Evolutionary conservation across 2,797 vertebrate species (phyloP).

Genomic region (Anniella stebbinsi): DNA sequence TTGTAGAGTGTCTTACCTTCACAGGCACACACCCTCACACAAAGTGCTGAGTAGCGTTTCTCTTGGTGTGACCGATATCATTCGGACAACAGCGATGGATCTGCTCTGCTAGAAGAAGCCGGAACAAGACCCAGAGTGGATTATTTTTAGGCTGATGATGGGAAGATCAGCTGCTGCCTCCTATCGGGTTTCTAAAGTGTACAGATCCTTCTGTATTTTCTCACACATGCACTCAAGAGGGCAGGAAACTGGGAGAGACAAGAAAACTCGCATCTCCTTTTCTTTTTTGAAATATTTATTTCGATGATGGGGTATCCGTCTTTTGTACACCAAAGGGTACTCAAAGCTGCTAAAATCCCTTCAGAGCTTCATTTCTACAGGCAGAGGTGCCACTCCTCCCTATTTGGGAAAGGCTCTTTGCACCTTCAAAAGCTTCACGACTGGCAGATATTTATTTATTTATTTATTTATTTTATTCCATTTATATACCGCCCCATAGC

Average conservation of each 20-base stretch:
- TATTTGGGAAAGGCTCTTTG: not conserved
- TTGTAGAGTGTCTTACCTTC: slow-evolving; percentile 61
- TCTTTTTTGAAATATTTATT: slow-evolving; percentile 13
- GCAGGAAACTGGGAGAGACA: slow-evolving; percentile 71
- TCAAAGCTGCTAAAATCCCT: not conserved
- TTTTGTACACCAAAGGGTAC: not conserved
- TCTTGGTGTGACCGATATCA: slow-evolving; percentile 66
- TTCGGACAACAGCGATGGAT: slow-evolving; percentile 70
- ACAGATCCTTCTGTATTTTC: slow-evolving; percentile 68
- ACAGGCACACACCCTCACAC: slow-evolving; percentile 47
- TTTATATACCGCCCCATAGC: no score
- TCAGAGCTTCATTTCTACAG: not conserved
- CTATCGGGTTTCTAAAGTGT: slow-evolving; percentile 82
- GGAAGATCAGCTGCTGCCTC: slow-evolving; percentile 84
- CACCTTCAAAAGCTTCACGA: not conserved
- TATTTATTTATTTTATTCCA: no score
- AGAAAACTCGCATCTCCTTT: slow-evolving; percentile 51
- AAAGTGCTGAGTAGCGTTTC: slow-evolving; percentile 60
- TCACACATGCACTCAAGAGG: slow-evolving; percentile 52
- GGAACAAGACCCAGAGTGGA: slow-evolving; percentile 62
- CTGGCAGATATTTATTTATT: no score
- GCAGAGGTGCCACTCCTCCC: not conserved
- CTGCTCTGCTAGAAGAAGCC: slow-evolving; percentile 67
- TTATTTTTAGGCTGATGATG: slow-evolving; percentile 85
- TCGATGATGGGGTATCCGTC: not conserved